Conservation (phyloP, 2,113 vertebrate genomes). For the Indicator indicator region DNA sequence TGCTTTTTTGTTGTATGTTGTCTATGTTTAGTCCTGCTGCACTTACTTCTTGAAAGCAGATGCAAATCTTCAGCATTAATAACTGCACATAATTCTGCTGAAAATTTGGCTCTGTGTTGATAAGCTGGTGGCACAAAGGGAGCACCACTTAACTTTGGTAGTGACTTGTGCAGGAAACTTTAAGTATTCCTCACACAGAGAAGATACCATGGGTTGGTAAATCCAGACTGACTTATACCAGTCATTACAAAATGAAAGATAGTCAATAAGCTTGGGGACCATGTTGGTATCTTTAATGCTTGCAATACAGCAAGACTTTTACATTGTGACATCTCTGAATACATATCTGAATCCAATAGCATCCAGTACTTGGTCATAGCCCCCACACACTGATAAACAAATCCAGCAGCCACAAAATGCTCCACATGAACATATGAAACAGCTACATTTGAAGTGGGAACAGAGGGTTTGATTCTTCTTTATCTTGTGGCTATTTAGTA, state of each 20-base stretch:
- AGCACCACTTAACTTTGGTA: background rate
- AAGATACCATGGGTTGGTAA: background rate
- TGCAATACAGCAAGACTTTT: background rate
- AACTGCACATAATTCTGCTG: background rate
- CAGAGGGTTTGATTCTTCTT: background rate
- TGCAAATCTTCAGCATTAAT: background rate
- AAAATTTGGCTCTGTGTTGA: background rate
- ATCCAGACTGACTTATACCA: background rate
- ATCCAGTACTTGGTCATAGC: fast-evolving
- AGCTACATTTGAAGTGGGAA: background rate
- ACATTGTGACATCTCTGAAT: background rate
- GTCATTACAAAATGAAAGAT: background rate
- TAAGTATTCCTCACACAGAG: background rate
- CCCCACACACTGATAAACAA: background rate
- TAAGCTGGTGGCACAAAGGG: background rate
- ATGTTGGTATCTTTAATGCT: background rate
- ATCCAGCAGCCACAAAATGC: background rate
- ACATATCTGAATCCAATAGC: background rate
- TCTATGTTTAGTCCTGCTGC: background rate
- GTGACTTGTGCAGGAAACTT: background rate
- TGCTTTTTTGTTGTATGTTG: background rate
- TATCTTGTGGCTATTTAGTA: background rate
- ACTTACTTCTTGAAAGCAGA: background rate
- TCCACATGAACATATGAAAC: fast-evolving
- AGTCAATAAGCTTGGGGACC: background rate